phyloP scores from a whole-genome alignment of 2,797 vertebrate species.

The Poecilia gillii region DNA sequence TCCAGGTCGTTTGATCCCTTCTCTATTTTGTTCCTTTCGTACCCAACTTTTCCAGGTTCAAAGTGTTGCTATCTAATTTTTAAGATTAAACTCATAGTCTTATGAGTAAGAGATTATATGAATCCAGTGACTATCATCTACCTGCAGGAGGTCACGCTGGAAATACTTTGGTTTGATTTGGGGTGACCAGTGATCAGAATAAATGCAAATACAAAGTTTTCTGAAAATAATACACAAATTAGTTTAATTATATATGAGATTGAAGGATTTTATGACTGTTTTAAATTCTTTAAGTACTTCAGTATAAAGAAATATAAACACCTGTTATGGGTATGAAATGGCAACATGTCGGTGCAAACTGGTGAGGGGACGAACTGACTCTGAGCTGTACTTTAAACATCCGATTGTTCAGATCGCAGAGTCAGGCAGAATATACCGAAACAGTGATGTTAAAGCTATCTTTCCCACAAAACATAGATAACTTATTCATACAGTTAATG shows the following conservation, averaged over 20 bases:
- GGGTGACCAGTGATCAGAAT: background rate
- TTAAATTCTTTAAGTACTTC: background rate
- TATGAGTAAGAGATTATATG: background rate
- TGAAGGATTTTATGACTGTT: background rate
- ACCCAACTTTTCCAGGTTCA: background rate
- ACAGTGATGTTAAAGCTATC: constrained; percentile 61
- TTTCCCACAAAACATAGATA: constrained; percentile 43
- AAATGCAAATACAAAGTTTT: background rate
- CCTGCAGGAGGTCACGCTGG: background rate
- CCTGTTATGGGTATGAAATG: background rate
- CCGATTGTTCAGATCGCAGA: constrained; percentile 50
- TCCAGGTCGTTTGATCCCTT: background rate
- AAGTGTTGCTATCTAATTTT: background rate
- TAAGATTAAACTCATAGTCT: background rate
- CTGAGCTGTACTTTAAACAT: constrained; percentile 16
- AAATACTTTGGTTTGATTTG: background rate
- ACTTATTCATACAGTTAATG: constrained; percentile 13
- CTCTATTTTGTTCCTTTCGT: background rate
- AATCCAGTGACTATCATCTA: background rate
- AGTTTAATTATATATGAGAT: background rate
- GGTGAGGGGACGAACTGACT: background rate
- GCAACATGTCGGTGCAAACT: background rate
- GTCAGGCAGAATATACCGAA: constrained; percentile 57
- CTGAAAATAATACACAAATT: background rate
- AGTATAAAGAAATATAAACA: background rate